Conservation (phyloP, 2,797 vertebrate species). For the Odontamblyopus rebecca region DNA sequence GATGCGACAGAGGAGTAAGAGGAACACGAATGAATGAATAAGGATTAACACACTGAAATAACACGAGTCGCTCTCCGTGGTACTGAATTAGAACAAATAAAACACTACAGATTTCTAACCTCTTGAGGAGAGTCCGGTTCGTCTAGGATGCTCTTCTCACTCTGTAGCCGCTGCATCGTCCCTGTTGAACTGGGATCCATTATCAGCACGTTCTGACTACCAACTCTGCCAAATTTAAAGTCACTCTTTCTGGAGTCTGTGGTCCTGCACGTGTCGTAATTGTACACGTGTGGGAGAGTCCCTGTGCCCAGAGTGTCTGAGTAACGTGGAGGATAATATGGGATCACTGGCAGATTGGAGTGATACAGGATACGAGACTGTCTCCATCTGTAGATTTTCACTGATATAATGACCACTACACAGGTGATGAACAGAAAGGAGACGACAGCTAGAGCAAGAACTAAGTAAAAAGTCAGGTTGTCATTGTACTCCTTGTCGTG, state of each 20-base stretch:
- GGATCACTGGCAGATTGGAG: slow-evolving; percentile 50
- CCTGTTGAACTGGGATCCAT: slow-evolving; percentile 15
- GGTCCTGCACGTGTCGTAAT: slow-evolving; percentile 43
- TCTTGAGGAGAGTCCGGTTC: slow-evolving; percentile 50
- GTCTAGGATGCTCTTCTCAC: slow-evolving; percentile 53
- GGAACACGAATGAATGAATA: too few relatives aligned
- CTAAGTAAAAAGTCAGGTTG: slow-evolving; percentile 71
- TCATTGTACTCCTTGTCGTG: slow-evolving; percentile 56
- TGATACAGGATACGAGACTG: slow-evolving; percentile 44
- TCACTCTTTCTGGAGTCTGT: slow-evolving; percentile 40
- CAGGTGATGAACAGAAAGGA: slow-evolving; percentile 62
- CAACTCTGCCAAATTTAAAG: slow-evolving; percentile 30
- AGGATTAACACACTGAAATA: too few relatives aligned
- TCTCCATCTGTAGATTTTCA: slow-evolving; percentile 58
- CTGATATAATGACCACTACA: slow-evolving; percentile 61
- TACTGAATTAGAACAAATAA: too few relatives aligned
- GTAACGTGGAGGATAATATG: slow-evolving; percentile 60
- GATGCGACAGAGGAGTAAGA: too few relatives aligned
- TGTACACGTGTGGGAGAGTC: slow-evolving; percentile 50
- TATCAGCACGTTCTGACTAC: slow-evolving; percentile 26
- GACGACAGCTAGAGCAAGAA: slow-evolving; percentile 43
- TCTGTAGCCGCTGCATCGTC: slow-evolving; percentile 29
- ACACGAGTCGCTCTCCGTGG: too few relatives aligned
- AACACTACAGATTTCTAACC: not conserved
- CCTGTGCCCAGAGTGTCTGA: slow-evolving; percentile 30